These are phyloP conservation scores for Leucophenga maculata DNA, from an alignment of 2,888 invertebrate species.

Conservation along the genomic window DNA sequence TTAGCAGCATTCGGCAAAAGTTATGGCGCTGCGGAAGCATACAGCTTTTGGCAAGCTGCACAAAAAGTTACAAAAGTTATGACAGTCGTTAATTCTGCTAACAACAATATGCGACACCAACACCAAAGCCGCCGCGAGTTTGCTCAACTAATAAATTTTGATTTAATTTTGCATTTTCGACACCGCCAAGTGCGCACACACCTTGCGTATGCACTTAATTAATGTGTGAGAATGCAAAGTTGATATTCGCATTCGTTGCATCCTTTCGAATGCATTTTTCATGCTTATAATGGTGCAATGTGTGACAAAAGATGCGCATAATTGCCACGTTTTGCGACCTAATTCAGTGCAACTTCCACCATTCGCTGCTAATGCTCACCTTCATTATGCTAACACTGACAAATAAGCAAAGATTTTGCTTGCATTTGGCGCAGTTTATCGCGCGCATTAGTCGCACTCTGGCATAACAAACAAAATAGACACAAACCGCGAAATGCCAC, in stretches of 20 bases:
- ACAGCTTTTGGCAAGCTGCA: constrained; percentile 56
- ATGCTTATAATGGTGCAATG: not conserved
- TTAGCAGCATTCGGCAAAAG: constrained; percentile 39
- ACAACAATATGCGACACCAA: not conserved
- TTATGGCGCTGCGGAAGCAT: constrained; percentile 58
- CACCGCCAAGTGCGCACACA: too few relatives aligned
- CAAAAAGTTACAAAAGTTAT: constrained; percentile 51
- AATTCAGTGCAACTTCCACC: not conserved
- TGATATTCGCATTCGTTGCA: too few relatives aligned
- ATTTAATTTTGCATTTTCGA: too few relatives aligned
- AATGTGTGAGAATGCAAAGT: too few relatives aligned
- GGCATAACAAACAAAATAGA: not conserved
- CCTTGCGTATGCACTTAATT: too few relatives aligned
- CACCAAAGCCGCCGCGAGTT: not conserved
- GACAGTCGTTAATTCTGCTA: constrained; percentile 48
- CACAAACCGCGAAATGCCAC: not conserved
- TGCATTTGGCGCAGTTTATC: constrained; percentile 53
- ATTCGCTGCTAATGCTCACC: constrained; percentile 10
- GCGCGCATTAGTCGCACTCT: constrained; percentile 49
- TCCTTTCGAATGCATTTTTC: too few relatives aligned
- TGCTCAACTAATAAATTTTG: not conserved
- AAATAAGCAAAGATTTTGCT: constrained; percentile 54
- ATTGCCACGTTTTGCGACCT: not conserved
- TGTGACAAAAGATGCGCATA: not conserved
- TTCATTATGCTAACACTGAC: constrained; percentile 39